Evolutionary conservation across 2,888 invertebrate genomes (phyloP).

Genomic region (Leptinotarsa peninsularis): DNA sequence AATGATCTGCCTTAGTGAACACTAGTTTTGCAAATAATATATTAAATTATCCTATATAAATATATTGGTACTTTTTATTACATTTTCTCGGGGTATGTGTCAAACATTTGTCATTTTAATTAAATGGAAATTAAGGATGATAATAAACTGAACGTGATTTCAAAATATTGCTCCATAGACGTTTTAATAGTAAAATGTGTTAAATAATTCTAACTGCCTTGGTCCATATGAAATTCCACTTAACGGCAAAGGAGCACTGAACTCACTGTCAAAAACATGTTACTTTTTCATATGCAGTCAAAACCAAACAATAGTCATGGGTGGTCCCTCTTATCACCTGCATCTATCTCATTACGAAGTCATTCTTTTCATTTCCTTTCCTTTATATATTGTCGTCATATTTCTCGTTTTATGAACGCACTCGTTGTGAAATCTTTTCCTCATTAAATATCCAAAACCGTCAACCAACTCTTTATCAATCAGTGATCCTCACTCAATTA

Average conservation of each 20-base stretch:
- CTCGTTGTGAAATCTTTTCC: not conserved
- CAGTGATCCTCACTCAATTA: no score
- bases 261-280: not conserved
- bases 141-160: no score
- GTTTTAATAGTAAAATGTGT: not conserved
- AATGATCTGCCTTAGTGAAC: no score
- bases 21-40: no score
- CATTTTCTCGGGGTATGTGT: no score
- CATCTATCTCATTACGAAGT: not conserved
- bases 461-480: no score
- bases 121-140: no score
- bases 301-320: not conserved
- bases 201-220: constrained; percentile 1
- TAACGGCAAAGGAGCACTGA: not conserved
- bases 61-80: no score
- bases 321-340: constrained; percentile 4
- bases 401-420: not conserved
- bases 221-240: constrained; percentile 1
- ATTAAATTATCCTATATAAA: no score
- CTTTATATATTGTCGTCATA: not conserved
- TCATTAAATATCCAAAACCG: not conserved
- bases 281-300: not conserved
- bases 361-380: not conserved
- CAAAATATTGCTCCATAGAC: no score
- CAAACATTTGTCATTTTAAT: no score